Base-by-base conservation (phyloP, 2,888 invertebrate species). In the Argyra leucocephala region DNA sequence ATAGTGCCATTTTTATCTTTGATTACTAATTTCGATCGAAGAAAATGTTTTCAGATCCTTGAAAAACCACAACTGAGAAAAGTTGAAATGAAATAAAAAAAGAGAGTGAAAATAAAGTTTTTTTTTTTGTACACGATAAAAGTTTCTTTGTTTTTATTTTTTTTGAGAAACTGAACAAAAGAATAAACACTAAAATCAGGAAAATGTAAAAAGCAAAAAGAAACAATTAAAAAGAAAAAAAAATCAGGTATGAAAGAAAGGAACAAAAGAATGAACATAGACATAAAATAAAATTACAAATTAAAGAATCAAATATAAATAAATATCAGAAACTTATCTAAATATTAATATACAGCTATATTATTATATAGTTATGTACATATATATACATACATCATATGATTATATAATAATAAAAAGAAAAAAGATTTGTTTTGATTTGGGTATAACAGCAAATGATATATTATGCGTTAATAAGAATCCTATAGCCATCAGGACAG, bases 231-330 rank as follows among this genome's bases (percentile, higher is more conserved):
- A 31, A 3, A 31, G 31, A 48, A 15, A 48, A 48, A 48, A 12
- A 18, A 37, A 48, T 48, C 48, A 48, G 48, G 48, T 48, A 48
- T 18, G 18, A 18, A 9, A 48, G n/a, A 48, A 48, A 15, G 12
- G 10, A 48, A 12, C 9, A 48, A 48, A 18, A 15, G n/a, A 48
- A 48, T 48, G 5, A 15, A 18, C 5, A 48, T n/a, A 48, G n/a
- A 37, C 5, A 37, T 37, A 15, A 12, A 48, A 48, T 48, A 12
- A 15, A 48, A 48, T 48, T 48, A 48, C 48, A 48, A 48, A 48
- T 48, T 48, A 48, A 48, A 48, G n/a, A n/a, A 48, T 48, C 48
- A 48, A 48, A 48, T 48, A 48, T 48, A 48, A 48, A 48, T 48
- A 48, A 48, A 48, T 48, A 18, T 48, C 9, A 18, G 6, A 48